Evolutionary conservation across 2,797 vertebrate genomes (phyloP).

Genomic region (Pipistrellus pygmaeus): DNA sequence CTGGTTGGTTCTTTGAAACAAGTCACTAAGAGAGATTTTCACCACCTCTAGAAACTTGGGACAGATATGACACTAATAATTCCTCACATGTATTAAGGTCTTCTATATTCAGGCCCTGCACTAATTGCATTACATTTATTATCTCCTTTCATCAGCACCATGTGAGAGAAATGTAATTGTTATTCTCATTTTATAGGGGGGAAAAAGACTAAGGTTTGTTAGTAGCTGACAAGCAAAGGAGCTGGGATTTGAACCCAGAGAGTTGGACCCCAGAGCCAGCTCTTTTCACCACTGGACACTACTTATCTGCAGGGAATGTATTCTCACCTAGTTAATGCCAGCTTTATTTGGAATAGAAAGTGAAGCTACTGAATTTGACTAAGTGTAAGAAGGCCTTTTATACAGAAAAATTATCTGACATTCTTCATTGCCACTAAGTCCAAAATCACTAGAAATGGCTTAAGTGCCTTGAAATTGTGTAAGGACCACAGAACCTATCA

Average conservation of each 20-base stretch:
- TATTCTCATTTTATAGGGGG: background rate
- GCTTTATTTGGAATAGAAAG: conserved; percentile 51
- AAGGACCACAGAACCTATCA: background rate
- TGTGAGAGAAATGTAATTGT: background rate
- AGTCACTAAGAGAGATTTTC: background rate
- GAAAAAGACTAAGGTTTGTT: background rate
- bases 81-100: background rate
- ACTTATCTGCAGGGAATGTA: background rate
- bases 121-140: background rate
- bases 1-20: conserved; percentile 31
- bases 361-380: background rate
- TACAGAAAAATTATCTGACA: conserved; percentile 1
- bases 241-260: background rate
- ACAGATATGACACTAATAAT: background rate
- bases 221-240: background rate
- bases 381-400: conserved; percentile 22
- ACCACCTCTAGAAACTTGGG: background rate
- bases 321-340: background rate
- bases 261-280: background rate
- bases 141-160: background rate
- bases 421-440: conserved; percentile 12
- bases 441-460: conserved; percentile 32
- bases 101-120: background rate
- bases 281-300: background rate
- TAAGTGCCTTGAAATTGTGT: background rate